Base-by-base conservation (phyloP, 37 sponge, comb jelly and placozoan species). In the Corticium candelabrum region DNA sequence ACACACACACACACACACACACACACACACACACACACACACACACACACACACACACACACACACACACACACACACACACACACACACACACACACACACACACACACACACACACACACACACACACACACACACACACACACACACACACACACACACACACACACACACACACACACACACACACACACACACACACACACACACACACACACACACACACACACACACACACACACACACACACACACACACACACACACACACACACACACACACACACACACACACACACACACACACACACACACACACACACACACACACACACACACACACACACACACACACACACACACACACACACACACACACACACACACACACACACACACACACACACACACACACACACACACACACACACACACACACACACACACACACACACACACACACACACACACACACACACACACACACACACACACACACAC, bases 11-110 rank as follows among this genome's bases (percentile, higher is more conserved):
- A 75, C 76, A 75, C 76, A 75, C 76, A 75, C 76, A 75, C 76
- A 75, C 76, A 75, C 76, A 75, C 76, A 75, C 76, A 75, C 76
- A 75, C 76, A 75, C 76, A 75, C 76, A 75, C 76, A 75, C 76
- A 75, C 76, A 75, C 76, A 75, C 76, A 75, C 76, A 75, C 76
- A 75, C 76, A 75, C 76, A 75, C 76, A 75, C 76, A 75, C 76
- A 75, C 76, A 75, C 76, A 50, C 62, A 50, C 62, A 50, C 62
- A 50, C 62, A 50, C 62, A 50, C 62, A 50, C 62, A 50, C 62
- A 50, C 62, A 50, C 62, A 50, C 62, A 50, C 62, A 50, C 62
- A 50, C 62, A 50, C 62, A 50, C 62, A 50, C 62, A 50, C 62
- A 50, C 62, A 50, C 62, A 50, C 62, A 50, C 62, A 50, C 62